Evolutionary conservation across 2,113 vertebrate genomes (phyloP).

Genomic region (Sterna hirundo): DNA sequence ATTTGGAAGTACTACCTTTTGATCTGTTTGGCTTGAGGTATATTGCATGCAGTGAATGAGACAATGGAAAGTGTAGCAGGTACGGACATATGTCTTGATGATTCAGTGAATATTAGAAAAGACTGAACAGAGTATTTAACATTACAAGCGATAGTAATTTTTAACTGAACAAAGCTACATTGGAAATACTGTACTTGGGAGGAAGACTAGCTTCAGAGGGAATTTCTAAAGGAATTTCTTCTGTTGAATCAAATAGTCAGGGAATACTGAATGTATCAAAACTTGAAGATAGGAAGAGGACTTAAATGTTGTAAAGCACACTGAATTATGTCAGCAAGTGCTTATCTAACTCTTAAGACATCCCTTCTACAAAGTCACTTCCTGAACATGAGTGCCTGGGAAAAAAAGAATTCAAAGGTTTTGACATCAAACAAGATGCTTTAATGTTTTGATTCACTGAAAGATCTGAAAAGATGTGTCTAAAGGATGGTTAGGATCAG

Average conservation of each 20-base stretch:
- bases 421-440: background rate
- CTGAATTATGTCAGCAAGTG: background rate
- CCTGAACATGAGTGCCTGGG: background rate
- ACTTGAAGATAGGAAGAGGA: background rate
- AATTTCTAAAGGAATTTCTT: background rate
- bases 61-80: background rate
- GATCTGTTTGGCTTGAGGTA: background rate
- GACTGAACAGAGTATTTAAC: background rate
- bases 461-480: background rate
- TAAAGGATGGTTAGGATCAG: background rate
- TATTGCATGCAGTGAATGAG: background rate
- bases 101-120: background rate
- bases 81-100: background rate
- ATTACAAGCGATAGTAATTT: background rate
- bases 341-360: background rate
- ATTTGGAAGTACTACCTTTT: background rate
- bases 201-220: background rate
- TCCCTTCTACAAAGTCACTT: background rate
- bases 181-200: background rate
- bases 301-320: background rate
- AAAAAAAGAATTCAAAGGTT: background rate
- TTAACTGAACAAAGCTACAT: background rate
- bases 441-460: background rate
- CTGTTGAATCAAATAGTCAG: background rate
- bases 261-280: background rate